Conservation (phyloP, 2,797 vertebrate species). For the Macropodus opercularis region DNA sequence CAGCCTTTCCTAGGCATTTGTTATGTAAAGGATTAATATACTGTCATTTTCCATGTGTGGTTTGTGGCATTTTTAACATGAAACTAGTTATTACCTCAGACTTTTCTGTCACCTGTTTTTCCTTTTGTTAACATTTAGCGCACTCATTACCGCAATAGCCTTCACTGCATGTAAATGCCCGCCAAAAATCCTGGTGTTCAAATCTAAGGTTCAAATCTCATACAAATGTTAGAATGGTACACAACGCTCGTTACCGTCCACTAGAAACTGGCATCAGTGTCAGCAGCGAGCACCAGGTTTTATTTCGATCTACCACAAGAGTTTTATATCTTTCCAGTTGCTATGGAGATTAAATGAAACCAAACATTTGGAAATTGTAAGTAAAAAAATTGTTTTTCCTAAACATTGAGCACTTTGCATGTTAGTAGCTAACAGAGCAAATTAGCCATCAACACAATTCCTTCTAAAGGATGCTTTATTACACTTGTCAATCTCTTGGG, state of each 20-base stretch:
- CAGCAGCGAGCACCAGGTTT: constrained; percentile 25
- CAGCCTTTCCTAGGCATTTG: constrained; percentile 36
- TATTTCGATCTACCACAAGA: constrained; percentile 36
- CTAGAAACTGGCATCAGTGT: constrained; percentile 11
- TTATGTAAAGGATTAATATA: constrained; percentile 43
- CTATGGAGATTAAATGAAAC: constrained; percentile 80
- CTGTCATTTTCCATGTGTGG: constrained; percentile 53
- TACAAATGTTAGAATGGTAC: constrained; percentile 43
- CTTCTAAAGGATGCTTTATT: constrained; percentile 59
- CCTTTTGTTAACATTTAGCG: constrained; percentile 44
- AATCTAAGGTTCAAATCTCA: constrained; percentile 33
- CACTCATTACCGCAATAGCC: constrained; percentile 57
- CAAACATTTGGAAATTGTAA: constrained; percentile 74
- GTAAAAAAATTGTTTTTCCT: constrained; percentile 48
- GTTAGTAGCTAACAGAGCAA: constrained; percentile 67
- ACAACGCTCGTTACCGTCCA: neutral
- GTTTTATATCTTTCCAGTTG: constrained; percentile 74
- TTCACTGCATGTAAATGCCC: constrained; percentile 61
- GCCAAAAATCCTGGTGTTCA: constrained; percentile 36
- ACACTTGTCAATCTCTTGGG: constrained; percentile 52
- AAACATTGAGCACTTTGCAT: constrained; percentile 75
- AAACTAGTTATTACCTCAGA: constrained; percentile 74
- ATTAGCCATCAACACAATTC: constrained; percentile 54
- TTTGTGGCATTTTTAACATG: constrained; percentile 52
- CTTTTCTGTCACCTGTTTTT: constrained; percentile 40